Conservation (phyloP, 2,113 vertebrate genomes). For the Synchiropus splendidus region DNA sequence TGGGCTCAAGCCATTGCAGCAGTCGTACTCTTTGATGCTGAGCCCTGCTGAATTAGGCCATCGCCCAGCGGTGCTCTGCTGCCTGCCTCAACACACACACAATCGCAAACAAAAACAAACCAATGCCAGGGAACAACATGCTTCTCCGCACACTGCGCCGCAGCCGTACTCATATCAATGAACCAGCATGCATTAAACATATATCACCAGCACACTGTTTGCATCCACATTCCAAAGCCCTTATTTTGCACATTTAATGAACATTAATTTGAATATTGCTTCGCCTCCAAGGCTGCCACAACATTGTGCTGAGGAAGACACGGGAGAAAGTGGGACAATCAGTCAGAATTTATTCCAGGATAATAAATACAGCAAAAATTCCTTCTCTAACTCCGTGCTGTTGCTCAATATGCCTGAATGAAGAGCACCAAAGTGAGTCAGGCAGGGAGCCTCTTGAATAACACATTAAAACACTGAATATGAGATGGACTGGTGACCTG, state of each 20-base stretch:
- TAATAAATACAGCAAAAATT: conserved; percentile 23
- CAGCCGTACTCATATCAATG: neutral
- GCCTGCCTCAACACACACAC: conserved; percentile 24
- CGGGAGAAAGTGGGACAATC: conserved; percentile 44
- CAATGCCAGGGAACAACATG: conserved; percentile 23
- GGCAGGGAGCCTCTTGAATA: conserved; percentile 10
- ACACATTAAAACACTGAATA: conserved; percentile 7
- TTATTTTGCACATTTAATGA: conserved; percentile 38
- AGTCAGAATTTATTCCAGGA: conserved; percentile 36
- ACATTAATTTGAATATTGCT: conserved; percentile 45
- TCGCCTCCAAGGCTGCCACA: conserved; percentile 22
- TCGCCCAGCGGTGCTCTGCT: conserved; percentile 53
- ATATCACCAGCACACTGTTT: conserved; percentile 2
- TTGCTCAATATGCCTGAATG: neutral
- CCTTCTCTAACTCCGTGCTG: conserved; percentile 2
- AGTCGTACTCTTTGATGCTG: conserved; percentile 61
- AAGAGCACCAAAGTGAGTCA: neutral
- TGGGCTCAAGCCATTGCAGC: conserved; percentile 51
- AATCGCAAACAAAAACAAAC: conserved; percentile 30
- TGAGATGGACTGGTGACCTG: conserved; percentile 4
- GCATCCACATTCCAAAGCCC: conserved; percentile 15
- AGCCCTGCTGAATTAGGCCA: conserved; percentile 64
- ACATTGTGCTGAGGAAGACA: conserved; percentile 5
- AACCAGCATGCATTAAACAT: neutral
- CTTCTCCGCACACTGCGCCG: conserved; percentile 7